Conservation (phyloP, 2,888 invertebrate species). For the Cephus runcator region DNA sequence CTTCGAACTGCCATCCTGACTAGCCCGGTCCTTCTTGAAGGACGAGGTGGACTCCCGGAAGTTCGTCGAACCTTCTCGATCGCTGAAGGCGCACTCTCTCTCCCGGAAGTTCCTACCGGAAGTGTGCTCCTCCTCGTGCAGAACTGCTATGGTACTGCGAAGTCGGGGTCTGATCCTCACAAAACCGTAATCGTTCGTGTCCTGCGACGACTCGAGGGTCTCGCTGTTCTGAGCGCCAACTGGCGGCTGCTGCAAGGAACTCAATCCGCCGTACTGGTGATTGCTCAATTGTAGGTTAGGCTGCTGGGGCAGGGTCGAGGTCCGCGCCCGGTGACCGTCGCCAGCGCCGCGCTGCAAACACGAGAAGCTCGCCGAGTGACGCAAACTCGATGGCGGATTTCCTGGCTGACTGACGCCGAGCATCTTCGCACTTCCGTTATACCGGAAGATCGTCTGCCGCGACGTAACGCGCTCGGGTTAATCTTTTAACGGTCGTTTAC, state of each 20-base stretch:
- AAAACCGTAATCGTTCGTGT: constrained; percentile 61
- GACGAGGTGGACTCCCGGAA: constrained; percentile 26
- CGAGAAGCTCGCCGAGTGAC: constrained; percentile 67
- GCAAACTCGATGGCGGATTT: constrained; percentile 62
- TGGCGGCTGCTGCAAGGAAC: constrained; percentile 24
- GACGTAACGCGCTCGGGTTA: neutral
- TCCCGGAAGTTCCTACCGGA: constrained; percentile 8
- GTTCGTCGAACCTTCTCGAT: constrained; percentile 41
- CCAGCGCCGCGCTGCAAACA: constrained; percentile 63
- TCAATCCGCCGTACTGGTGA: constrained; percentile 43
- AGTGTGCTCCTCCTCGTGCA: constrained; percentile 47
- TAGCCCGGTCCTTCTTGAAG: neutral
- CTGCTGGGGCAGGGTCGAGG: constrained; percentile 64
- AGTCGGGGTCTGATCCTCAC: constrained; percentile 56
- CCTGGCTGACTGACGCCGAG: constrained; percentile 63
- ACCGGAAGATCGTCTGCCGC: neutral
- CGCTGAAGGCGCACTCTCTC: constrained; percentile 34
- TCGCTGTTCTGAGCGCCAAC: neutral
- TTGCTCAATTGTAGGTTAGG: constrained; percentile 43
- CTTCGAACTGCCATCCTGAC: constrained; percentile 21
- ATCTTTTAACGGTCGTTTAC: neutral
- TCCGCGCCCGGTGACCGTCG: constrained; percentile 57
- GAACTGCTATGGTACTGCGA: constrained; percentile 54
- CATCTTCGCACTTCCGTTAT: constrained; percentile 40
- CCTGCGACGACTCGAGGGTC: constrained; percentile 25